These are phyloP conservation scores for Lacerta agilis DNA, from an alignment of 2,797 vertebrate species.

Conservation along the genomic window DNA sequence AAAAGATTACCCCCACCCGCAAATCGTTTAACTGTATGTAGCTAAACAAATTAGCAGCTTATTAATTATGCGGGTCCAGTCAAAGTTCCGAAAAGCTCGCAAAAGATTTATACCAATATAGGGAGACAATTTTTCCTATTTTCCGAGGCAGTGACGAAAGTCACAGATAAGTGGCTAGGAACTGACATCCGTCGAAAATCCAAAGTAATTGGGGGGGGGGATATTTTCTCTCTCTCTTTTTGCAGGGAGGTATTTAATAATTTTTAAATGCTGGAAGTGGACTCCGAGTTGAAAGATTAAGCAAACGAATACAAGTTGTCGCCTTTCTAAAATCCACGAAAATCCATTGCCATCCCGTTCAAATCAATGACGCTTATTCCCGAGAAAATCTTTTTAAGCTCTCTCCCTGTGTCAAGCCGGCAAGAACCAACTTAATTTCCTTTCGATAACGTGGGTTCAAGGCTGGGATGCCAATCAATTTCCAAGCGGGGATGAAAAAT, in stretches of 20 bases:
- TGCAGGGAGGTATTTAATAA: neutral
- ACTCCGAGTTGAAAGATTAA: neutral
- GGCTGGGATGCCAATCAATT: too few species aligned
- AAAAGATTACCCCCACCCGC: neutral
- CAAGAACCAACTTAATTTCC: neutral
- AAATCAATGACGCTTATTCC: neutral
- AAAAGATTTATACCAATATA: slow-evolving; percentile 38
- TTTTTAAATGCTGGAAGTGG: neutral
- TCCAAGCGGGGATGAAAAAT: neutral
- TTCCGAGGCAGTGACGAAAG: neutral
- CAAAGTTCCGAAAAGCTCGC: slow-evolving; percentile 51
- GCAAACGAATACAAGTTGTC: neutral
- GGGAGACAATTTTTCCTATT: slow-evolving; percentile 1
- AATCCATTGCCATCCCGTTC: neutral
- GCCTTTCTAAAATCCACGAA: neutral
- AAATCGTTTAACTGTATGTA: slow-evolving; percentile 44
- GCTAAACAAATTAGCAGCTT: slow-evolving; percentile 59
- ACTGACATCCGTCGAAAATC: slow-evolving; percentile 2
- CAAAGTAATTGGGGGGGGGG: neutral
- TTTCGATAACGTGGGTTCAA: neutral
- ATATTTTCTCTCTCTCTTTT: slow-evolving; percentile 9
- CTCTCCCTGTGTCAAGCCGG: neutral
- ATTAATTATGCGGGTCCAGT: slow-evolving; percentile 43
- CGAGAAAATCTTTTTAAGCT: neutral
- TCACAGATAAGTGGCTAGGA: rapidly evolving